Base-by-base conservation (phyloP, 37 sponge, comb jelly and placozoan species). In the Mnemiopsis leidyi region DNA sequence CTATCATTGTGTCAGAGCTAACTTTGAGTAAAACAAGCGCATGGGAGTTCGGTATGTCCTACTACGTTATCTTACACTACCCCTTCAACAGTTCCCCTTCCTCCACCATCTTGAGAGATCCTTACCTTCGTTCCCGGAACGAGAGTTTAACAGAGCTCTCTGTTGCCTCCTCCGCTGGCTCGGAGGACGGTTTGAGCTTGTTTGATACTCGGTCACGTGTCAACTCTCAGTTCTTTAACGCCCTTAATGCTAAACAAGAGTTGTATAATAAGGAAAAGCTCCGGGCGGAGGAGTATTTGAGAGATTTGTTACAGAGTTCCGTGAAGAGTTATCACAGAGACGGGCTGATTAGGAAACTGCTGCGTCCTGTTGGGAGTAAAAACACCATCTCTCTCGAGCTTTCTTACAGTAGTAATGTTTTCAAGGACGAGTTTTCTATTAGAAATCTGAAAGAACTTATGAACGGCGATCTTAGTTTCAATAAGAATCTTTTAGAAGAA, bases 71-170 rank as follows among this genome's bases (percentile, higher is more conserved):
- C 21, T 28, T 85, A 33, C 18, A 13, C 2, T 36, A 37, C 23
- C 39, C 38, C 3, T 25, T 39, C 21, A 21, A 28, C 48, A n/a
- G 0, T 37, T 40, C 90, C 24, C 90, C 90, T 25, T 40, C 36
- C 9, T 85, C 90, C 90, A 40, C 90, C 25, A 39, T 85, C 28
- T 7, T 23, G 9, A 85, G 39, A 26, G 90, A 85, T 3, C 7
- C 39, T 3, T 34, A 33, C 37, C 37, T 34, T 3, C 26, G 75
- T 7, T 23, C 30, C n/a, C 26, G 36, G 82, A 79, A 85, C 1
- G 90, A 85, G 48, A 85, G 90, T 26, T 9, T 85, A 26, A 85
- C 90, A 3, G 36, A 26, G 7, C 32, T 79, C 82, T 85, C 90
- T 21, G 61, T 40, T 9, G 90, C 90, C 39, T 85, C 90, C 18